A percentile compares a stretch with the other conserved stretches of the same genome.
Conservation (phyloP, 2,888 invertebrate species). For the Harmothoe impar region DNA sequence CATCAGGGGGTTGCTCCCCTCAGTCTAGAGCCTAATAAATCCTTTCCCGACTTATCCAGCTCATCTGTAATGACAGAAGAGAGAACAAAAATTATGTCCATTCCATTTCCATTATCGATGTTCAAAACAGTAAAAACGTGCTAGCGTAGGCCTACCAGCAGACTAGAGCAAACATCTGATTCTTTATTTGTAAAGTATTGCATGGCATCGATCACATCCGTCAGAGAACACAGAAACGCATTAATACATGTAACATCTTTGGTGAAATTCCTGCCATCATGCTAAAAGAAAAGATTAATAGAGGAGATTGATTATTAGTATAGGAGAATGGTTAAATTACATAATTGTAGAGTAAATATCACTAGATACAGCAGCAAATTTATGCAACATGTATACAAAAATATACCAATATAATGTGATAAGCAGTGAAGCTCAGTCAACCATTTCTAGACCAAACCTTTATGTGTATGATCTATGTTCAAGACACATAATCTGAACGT, state of each 20-base stretch:
- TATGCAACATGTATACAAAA: too few species aligned
- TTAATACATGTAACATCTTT: conserved; percentile 4
- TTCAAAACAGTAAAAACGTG: background rate
- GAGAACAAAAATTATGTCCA: background rate
- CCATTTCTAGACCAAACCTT: too few species aligned
- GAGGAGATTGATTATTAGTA: too few species aligned
- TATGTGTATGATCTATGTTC: too few species aligned
- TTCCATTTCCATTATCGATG: background rate
- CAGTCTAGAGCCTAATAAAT: background rate
- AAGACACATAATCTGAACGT: too few species aligned
- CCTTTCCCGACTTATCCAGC: background rate
- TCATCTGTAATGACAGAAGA: background rate
- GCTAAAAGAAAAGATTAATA: too few species aligned
- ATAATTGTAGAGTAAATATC: too few species aligned
- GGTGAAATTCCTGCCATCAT: background rate
- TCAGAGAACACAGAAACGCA: conserved; percentile 24
- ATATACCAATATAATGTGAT: too few species aligned
- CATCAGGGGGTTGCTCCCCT: background rate
- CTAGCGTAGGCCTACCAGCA: background rate
- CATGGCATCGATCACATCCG: background rate
- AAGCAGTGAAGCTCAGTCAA: too few species aligned
- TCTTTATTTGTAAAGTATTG: conserved; percentile 43
- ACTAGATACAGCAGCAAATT: too few species aligned
- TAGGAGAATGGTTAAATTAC: too few species aligned
- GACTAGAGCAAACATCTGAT: conserved; percentile 36